These are phyloP conservation scores for Ommatoiulus sabulosus DNA, from an alignment of 2,888 invertebrate species.

Conservation along the genomic window DNA sequence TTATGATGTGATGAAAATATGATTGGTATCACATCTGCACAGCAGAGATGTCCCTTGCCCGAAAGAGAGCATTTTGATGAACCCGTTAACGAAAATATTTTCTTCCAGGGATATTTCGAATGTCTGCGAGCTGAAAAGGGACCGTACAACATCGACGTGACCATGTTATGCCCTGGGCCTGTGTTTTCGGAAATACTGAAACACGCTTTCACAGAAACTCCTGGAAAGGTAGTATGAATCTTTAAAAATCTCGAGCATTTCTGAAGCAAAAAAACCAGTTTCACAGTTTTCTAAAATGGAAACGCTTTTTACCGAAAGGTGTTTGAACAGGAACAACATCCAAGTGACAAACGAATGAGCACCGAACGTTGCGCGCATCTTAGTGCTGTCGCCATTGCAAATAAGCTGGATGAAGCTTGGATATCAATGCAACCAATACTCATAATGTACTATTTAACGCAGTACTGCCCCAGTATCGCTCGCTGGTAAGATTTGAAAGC, in stretches of 20 bases:
- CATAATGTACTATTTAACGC: slow-evolving; percentile 72
- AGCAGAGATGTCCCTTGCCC: no score
- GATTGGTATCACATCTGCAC: no score
- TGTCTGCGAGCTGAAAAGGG: slow-evolving; percentile 74
- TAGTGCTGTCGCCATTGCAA: slow-evolving; percentile 70
- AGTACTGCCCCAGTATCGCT: slow-evolving; percentile 72
- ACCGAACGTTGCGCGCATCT: slow-evolving; percentile 71
- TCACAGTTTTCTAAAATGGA: background rate
- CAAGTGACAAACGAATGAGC: slow-evolving; percentile 68
- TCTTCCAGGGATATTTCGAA: slow-evolving; percentile 78
- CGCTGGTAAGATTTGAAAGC: slow-evolving; percentile 63
- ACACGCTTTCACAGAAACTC: slow-evolving; percentile 77
- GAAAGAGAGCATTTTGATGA: no score
- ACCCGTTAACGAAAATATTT: background rate
- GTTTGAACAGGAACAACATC: slow-evolving; percentile 64
- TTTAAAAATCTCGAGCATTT: background rate
- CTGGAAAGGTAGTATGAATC: slow-evolving; percentile 71
- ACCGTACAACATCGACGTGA: slow-evolving; percentile 72
- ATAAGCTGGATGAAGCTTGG: slow-evolving; percentile 76
- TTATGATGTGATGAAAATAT: slow-evolving; percentile 50
- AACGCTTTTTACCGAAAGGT: slow-evolving; percentile 62
- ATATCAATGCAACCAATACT: slow-evolving; percentile 76
- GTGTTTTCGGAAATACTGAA: slow-evolving; percentile 77
- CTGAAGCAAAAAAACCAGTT: background rate
- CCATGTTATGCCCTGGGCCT: slow-evolving; percentile 82